phyloP scores from a whole-genome alignment of 2,797 vertebrate species.

The Limnodromus scolopaceus region DNA sequence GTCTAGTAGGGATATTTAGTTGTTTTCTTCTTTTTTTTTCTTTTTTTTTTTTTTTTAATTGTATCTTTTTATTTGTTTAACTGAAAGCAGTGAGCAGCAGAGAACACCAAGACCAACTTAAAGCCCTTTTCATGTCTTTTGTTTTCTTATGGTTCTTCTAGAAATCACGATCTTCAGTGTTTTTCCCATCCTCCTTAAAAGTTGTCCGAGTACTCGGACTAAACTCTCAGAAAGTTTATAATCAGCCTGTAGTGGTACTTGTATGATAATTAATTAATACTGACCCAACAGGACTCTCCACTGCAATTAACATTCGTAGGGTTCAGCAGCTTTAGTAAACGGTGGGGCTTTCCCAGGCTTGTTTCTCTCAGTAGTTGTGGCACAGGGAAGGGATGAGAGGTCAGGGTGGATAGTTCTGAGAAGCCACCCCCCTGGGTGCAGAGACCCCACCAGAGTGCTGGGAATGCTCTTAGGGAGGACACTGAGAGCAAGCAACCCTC shows the following conservation, averaged over 20 bases:
- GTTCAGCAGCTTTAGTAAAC: not conserved
- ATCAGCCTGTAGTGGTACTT: not conserved
- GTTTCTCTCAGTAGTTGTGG: not conserved
- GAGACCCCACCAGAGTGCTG: not conserved
- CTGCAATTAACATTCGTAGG: not conserved
- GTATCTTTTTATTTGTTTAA: not conserved
- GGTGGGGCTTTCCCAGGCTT: conserved; percentile 12
- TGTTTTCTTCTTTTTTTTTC: not conserved
- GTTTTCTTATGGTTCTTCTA: not conserved
- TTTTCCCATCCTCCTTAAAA: not conserved
- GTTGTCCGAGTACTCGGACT: not conserved
- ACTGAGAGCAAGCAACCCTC: not conserved
- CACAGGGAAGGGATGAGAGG: not conserved
- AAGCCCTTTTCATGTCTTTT: not conserved
- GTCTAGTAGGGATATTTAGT: not conserved
- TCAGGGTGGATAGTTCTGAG: not conserved
- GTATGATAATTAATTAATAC: not conserved
- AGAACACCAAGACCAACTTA: not conserved
- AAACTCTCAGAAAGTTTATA: conserved; percentile 9
- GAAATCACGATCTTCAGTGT: not conserved
- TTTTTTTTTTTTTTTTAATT: not conserved
- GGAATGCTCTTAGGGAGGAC: not conserved
- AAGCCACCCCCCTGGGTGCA: not conserved
- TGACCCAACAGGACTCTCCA: not conserved
- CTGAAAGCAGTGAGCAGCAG: not conserved